A percentile compares a stretch with the other conserved stretches of the same genome.
These are phyloP conservation scores for Apistogramma diplotaenia DNA, from an alignment of 2,113 vertebrate genomes.

Conservation along the genomic window DNA sequence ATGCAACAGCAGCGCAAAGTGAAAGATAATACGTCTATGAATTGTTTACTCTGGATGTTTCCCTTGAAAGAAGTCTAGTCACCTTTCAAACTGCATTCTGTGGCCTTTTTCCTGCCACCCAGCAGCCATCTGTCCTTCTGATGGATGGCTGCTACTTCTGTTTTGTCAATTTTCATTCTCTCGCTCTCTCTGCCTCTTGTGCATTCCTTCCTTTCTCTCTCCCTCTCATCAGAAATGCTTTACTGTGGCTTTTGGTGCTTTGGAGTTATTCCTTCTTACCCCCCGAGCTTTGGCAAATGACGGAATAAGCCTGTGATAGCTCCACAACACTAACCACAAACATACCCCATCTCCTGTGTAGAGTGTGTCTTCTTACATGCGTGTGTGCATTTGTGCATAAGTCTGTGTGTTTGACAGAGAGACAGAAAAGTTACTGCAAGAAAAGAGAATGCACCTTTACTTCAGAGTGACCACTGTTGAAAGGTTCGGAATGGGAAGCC, in stretches of 20 bases:
- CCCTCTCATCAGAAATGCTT: slow-evolving; percentile 46
- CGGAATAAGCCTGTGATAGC: slow-evolving; percentile 56
- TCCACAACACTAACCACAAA: slow-evolving; percentile 58
- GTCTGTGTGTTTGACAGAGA: slow-evolving; percentile 4
- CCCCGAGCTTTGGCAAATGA: slow-evolving; percentile 59
- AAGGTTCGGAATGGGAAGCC: not conserved
- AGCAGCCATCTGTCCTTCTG: not conserved
- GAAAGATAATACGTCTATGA: too few species aligned
- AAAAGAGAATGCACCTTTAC: not conserved
- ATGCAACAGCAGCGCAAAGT: too few species aligned
- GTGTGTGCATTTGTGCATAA: slow-evolving; percentile 21
- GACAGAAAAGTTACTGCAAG: slow-evolving; percentile 21
- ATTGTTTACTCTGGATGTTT: not conserved
- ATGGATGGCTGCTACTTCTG: slow-evolving; percentile 24
- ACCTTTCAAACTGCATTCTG: not conserved
- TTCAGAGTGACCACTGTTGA: not conserved
- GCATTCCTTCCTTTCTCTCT: slow-evolving; percentile 38
- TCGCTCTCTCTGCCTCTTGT: slow-evolving; percentile 11
- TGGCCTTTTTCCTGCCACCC: not conserved
- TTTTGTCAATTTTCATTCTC: not conserved
- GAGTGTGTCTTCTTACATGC: not conserved
- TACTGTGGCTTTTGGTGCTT: slow-evolving; percentile 65
- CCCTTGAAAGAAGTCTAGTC: slow-evolving; percentile 1
- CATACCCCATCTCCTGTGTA: slow-evolving; percentile 17
- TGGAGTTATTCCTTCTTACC: slow-evolving; percentile 53